phyloP scores from a whole-genome alignment of 2,888 invertebrate species.

The Pyrocoelia pectoralis region DNA sequence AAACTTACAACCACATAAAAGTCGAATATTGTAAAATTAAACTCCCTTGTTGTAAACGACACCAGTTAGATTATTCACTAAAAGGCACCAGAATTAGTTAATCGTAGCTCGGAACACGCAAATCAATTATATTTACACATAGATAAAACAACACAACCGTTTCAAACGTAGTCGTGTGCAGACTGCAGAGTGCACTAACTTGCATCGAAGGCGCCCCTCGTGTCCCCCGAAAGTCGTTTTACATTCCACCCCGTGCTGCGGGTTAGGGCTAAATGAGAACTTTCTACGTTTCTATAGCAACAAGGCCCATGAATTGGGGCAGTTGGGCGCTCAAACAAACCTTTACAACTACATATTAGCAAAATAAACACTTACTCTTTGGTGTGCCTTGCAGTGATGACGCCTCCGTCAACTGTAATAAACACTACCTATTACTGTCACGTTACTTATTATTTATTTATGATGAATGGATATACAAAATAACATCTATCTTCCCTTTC shows the following conservation, averaged over 20 bases:
- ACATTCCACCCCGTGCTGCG: slow-evolving; percentile 39
- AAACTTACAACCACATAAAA: slow-evolving; percentile 14
- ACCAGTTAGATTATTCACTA: neutral
- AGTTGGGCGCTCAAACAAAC: slow-evolving; percentile 33
- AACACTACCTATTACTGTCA: slow-evolving; percentile 36
- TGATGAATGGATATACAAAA: slow-evolving; percentile 28
- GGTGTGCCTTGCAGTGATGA: slow-evolving; percentile 54
- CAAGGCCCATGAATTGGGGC: slow-evolving; percentile 35
- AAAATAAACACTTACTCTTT: slow-evolving; percentile 58
- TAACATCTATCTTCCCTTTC: neutral
- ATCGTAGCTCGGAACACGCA: slow-evolving; percentile 16
- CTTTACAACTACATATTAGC: slow-evolving; percentile 21
- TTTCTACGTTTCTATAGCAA: slow-evolving; percentile 37
- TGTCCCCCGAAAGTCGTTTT: slow-evolving; percentile 28
- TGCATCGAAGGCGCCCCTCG: slow-evolving; percentile 41
- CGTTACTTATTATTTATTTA: slow-evolving; percentile 31
- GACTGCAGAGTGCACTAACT: slow-evolving; percentile 47
- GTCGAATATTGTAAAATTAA: slow-evolving; percentile 15
- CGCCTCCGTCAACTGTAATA: slow-evolving; percentile 59
- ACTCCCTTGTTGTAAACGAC: neutral
- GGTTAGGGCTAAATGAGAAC: slow-evolving; percentile 38
- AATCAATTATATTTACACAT: slow-evolving; percentile 47
- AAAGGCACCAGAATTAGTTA: neutral
- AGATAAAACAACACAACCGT: slow-evolving; percentile 45
- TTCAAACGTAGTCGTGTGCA: slow-evolving; percentile 49